phyloP scores from a whole-genome alignment of 2,888 invertebrate genomes.

The Acleris laterana region DNA sequence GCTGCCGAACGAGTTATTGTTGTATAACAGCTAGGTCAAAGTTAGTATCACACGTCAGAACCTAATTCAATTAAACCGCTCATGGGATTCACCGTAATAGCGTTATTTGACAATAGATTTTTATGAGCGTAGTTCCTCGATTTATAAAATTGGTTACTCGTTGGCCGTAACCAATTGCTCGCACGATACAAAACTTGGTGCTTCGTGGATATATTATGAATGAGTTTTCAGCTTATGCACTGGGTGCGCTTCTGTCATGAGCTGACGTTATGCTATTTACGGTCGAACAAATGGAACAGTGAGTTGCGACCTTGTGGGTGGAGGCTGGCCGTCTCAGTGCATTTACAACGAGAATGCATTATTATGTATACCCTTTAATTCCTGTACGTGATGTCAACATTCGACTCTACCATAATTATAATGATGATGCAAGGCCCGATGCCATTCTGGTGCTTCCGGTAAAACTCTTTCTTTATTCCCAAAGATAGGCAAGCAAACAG shows the following conservation, averaged over 20 bases:
- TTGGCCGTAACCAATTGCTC: constrained; percentile 60
- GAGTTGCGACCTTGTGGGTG: constrained; percentile 27
- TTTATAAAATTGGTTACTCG: constrained; percentile 59
- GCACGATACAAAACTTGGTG: constrained; percentile 16
- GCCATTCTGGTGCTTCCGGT: not conserved
- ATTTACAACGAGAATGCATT: constrained; percentile 32
- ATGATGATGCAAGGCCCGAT: not conserved
- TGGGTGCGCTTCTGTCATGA: constrained; percentile 48
- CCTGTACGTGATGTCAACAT: constrained; percentile 20
- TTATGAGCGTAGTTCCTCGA: constrained; percentile 70
- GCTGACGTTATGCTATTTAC: constrained; percentile 28
- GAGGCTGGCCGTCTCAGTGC: constrained; percentile 15
- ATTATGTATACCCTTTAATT: constrained; percentile 16
- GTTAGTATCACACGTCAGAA: constrained; percentile 11
- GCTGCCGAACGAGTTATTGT: too few species aligned
- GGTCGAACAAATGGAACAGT: constrained; percentile 17
- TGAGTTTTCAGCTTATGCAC: constrained; percentile 43
- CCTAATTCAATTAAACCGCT: constrained; percentile 39
- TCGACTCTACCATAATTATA: constrained; percentile 19
- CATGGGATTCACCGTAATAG: constrained; percentile 59
- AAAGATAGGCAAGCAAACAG: too few species aligned
- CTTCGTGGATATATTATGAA: constrained; percentile 5
- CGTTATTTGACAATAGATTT: constrained; percentile 57
- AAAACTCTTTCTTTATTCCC: not conserved
- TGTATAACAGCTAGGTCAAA: not conserved